phyloP scores from a whole-genome alignment of 37 sponge, comb jelly and placozoan genomes.

The Diacarnus erythraeanus region DNA sequence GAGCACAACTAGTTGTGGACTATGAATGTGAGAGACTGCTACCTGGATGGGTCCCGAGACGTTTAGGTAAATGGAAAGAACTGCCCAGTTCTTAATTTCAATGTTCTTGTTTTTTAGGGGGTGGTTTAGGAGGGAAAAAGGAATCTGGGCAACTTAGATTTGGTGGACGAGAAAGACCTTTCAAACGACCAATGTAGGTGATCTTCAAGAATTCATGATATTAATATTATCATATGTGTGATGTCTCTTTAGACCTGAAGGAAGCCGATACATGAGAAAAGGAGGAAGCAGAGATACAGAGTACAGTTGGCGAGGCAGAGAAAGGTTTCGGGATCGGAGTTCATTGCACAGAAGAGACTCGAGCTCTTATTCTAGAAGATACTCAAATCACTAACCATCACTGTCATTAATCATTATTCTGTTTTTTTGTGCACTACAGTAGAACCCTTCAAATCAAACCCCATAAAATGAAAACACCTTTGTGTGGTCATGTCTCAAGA shows the following conservation, averaged over 20 bases:
- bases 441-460: too few relatives aligned
- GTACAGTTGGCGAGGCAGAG: neutral
- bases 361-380: neutral
- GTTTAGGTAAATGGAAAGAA: conserved; percentile 66
- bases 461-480: too few relatives aligned
- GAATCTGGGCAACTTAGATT: conserved; percentile 97
- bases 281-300: conserved; percentile 4
- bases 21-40: conserved; percentile 76
- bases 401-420: neutral
- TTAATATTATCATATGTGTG: neutral
- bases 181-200: conserved; percentile 83
- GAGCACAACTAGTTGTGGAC: conserved; percentile 78
- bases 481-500: too few relatives aligned
- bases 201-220: neutral
- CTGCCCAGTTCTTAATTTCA: neutral
- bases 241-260: conserved; percentile 10
- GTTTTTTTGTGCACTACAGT: too few relatives aligned
- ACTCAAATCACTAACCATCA: neutral
- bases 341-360: neutral
- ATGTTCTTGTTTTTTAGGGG: conserved; percentile 58
- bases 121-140: conserved; percentile 97
- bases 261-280: conserved; percentile 1
- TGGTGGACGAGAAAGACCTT: conserved; percentile 94
- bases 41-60: conserved; percentile 90
- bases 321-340: conserved; percentile 8